These are phyloP conservation scores for Hemaris fuciformis DNA, from an alignment of 2,888 invertebrate species.

Conservation along the genomic window DNA sequence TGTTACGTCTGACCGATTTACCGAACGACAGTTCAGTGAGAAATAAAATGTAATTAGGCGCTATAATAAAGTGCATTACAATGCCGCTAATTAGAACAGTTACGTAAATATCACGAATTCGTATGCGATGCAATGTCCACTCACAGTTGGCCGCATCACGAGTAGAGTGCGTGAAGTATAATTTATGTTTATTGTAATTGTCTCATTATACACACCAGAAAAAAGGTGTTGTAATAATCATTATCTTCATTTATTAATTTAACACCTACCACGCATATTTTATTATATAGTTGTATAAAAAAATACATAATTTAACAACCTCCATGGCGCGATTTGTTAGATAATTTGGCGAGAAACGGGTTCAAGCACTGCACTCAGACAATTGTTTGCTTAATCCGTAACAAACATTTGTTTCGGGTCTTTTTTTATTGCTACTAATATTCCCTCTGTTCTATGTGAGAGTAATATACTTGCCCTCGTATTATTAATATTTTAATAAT, in stretches of 20 bases:
- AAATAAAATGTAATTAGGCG: conserved; percentile 13
- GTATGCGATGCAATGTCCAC: not conserved
- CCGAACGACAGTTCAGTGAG: conserved; percentile 10
- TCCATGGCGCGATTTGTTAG: too few relatives aligned
- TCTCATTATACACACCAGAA: not conserved
- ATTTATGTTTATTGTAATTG: not conserved
- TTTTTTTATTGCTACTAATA: too few relatives aligned
- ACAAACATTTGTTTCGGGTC: too few relatives aligned
- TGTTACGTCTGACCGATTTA: conserved; percentile 10
- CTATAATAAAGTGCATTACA: not conserved
- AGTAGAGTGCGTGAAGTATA: not conserved
- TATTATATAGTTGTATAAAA: too few relatives aligned
- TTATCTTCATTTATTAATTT: not conserved
- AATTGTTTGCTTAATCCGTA: too few relatives aligned
- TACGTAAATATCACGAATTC: not conserved
- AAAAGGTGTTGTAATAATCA: not conserved
- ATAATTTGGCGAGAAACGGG: too few relatives aligned
- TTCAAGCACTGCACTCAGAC: too few relatives aligned
- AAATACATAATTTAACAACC: too few relatives aligned
- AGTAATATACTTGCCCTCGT: too few relatives aligned
- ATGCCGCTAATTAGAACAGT: not conserved
- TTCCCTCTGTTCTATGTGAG: too few relatives aligned
- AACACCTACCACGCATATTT: too few relatives aligned
- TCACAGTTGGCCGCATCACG: not conserved
- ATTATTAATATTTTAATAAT: too few relatives aligned